These are phyloP conservation scores for Eupithecia insigniata DNA, from an alignment of 2,888 invertebrate species.

Conservation along the genomic window DNA sequence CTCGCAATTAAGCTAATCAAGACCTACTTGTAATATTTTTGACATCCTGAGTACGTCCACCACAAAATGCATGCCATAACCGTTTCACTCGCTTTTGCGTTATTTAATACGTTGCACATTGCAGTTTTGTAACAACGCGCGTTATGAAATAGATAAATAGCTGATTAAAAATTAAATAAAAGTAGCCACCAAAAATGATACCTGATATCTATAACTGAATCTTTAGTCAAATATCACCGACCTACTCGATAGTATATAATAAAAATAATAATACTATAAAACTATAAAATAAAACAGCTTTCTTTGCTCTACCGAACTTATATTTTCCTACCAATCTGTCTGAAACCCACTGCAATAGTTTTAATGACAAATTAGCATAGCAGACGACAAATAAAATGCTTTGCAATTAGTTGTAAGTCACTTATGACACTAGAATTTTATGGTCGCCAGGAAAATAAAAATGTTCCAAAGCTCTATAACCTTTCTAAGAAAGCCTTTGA, in stretches of 20 bases:
- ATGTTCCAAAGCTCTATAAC: neutral
- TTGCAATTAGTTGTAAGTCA: neutral
- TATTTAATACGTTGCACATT: conserved; percentile 46
- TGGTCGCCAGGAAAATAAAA: neutral
- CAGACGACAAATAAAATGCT: neutral
- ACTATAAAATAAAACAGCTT: neutral
- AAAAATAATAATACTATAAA: neutral
- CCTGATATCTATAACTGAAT: too few species aligned
- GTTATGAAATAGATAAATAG: conserved; percentile 59
- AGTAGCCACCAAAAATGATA: neutral
- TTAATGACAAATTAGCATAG: too few species aligned
- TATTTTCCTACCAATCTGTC: neutral
- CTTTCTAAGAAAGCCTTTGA: conserved; percentile 49
- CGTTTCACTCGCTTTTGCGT: conserved; percentile 47
- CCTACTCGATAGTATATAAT: too few species aligned
- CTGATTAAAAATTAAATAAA: conserved; percentile 34
- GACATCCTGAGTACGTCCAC: conserved; percentile 23
- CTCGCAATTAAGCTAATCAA: neutral
- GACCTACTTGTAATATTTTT: neutral
- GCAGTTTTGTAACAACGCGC: conserved; percentile 54
- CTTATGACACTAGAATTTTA: neutral
- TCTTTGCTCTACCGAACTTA: neutral
- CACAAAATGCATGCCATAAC: conserved; percentile 25
- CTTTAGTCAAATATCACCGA: neutral
- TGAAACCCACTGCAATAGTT: too few species aligned